phyloP scores from a whole-genome alignment of 1,140 invertebrate genomes.

The Eurosta solidaginis region DNA sequence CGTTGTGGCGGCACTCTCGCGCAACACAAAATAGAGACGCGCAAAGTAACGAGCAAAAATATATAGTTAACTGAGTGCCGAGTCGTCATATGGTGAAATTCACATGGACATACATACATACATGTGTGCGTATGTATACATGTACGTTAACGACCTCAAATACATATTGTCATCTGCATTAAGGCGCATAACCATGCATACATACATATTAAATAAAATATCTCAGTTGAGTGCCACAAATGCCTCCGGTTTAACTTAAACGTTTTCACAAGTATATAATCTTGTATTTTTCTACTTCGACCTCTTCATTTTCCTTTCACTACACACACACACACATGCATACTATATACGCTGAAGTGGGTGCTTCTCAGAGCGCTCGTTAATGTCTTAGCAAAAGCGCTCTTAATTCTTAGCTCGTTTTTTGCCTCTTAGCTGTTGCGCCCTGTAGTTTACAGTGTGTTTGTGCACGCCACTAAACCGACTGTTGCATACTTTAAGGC shows the following conservation, averaged over 20 bases:
- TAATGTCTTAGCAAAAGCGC: conserved; percentile 18
- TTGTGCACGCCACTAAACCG: neutral
- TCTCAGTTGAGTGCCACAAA: neutral
- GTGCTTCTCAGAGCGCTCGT: conserved; percentile 5
- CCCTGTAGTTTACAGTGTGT: neutral
- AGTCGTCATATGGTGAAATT: neutral
- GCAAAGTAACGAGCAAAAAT: neutral
- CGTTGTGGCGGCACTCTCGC: neutral
- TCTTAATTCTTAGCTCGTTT: conserved; percentile 16
- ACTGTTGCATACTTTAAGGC: conserved; percentile 23
- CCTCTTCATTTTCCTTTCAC: conserved; percentile 12
- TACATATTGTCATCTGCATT: neutral
- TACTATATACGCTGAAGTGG: too few relatives aligned
- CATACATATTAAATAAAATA: too few relatives aligned
- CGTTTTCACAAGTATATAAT: neutral
- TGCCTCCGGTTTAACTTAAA: conserved; percentile 24
- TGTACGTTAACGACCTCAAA: too few relatives aligned
- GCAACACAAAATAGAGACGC: neutral
- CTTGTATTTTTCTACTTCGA: neutral
- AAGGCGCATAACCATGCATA: neutral
- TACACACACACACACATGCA: too few relatives aligned
- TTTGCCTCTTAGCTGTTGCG: neutral
- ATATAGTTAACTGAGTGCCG: neutral
- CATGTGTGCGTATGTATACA: neutral
- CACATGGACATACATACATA: neutral